A percentile compares a stretch with the other conserved stretches of the same genome.
Conservation (phyloP, 1,140 invertebrate genomes). For the Eriosoma lanigerum region DNA sequence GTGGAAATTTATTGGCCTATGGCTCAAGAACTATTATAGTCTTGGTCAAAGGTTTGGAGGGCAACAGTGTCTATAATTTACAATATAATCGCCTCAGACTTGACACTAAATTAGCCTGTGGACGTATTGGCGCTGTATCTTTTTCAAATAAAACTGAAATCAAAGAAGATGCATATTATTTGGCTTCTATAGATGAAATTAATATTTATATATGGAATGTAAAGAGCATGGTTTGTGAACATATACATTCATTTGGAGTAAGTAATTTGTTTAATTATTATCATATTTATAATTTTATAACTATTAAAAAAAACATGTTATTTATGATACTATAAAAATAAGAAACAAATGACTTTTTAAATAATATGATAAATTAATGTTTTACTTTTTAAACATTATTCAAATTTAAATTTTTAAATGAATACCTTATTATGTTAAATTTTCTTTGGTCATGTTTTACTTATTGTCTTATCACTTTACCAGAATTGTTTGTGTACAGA, state of each 20-base stretch:
- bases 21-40: slow-evolving; percentile 37
- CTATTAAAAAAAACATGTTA: no score
- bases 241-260: slow-evolving; percentile 44
- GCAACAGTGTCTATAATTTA: slow-evolving; percentile 38
- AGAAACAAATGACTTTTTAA: no score
- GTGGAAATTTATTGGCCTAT: slow-evolving; percentile 16
- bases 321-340: no score
- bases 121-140: slow-evolving; percentile 34
- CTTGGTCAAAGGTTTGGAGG: slow-evolving; percentile 23
- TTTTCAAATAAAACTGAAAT: slow-evolving; percentile 32
- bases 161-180: slow-evolving; percentile 25
- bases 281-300: no score
- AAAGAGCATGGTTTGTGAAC: slow-evolving; percentile 35
- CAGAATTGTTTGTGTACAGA: no score
- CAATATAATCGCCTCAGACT: slow-evolving; percentile 28
- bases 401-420: no score
- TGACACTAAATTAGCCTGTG: slow-evolving; percentile 29
- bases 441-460: no score
- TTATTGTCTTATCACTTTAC: no score
- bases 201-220: slow-evolving; percentile 48
- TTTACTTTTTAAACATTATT: no score
- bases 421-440: no score
- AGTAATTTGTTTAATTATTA: neutral
- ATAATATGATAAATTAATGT: no score
- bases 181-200: slow-evolving; percentile 44